These are phyloP conservation scores for Odontocerum albicorne DNA, from an alignment of 2,888 invertebrate genomes.

Conservation along the genomic window DNA sequence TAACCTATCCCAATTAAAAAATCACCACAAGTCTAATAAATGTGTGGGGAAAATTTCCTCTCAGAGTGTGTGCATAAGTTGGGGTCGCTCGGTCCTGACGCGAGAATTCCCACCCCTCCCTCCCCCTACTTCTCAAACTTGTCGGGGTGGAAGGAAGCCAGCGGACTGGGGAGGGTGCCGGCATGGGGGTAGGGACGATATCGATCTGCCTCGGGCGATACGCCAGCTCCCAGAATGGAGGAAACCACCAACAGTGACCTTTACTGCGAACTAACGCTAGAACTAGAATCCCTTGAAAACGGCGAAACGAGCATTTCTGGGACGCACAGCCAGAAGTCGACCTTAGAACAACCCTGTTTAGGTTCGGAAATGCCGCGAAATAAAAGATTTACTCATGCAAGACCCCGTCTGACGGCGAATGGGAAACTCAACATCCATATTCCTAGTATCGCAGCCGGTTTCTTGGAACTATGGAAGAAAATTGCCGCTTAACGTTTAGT, in stretches of 20 bases:
- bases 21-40: too few relatives aligned
- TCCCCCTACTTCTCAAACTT: too few relatives aligned
- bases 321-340: not conserved
- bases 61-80: not conserved
- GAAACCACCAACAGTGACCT: not conserved
- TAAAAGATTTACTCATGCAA: not conserved
- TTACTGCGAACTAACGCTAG: not conserved
- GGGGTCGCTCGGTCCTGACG: not conserved
- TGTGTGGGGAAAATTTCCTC: too few relatives aligned
- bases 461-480: too few relatives aligned
- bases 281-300: not conserved
- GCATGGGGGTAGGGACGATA: not conserved
- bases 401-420: too few relatives aligned
- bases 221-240: not conserved
- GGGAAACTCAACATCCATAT: too few relatives aligned
- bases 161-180: too few relatives aligned
- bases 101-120: not conserved
- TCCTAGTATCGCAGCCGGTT: too few relatives aligned
- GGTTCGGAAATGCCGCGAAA: not conserved
- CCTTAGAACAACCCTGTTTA: not conserved
- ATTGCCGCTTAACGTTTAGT: too few relatives aligned
- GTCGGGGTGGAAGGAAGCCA: too few relatives aligned
- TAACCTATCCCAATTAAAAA: too few relatives aligned
- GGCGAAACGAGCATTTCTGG: not conserved
- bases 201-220: slow-evolving; percentile 5